Conservation (phyloP, 2,888 invertebrate genomes). For the Nysson spinosus region DNA sequence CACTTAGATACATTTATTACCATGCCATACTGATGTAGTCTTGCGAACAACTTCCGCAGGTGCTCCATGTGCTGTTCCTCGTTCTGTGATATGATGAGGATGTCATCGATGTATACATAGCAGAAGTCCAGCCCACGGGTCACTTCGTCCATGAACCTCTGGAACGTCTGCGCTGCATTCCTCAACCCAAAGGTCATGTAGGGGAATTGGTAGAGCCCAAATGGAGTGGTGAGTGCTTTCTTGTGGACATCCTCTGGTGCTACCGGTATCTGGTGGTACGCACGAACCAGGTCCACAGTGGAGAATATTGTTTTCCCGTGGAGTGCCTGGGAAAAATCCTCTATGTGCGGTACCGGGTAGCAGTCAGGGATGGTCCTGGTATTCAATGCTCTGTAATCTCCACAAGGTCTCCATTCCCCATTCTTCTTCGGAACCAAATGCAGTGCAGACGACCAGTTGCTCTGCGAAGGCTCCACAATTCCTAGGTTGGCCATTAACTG, state of each 20-base stretch:
- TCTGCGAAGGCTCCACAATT: neutral
- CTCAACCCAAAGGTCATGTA: neutral
- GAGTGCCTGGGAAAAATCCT: neutral
- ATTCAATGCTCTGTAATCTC: slow-evolving; percentile 5
- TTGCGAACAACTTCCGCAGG: neutral
- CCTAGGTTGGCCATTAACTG: neutral
- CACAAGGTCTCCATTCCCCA: slow-evolving; percentile 3
- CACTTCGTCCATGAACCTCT: neutral
- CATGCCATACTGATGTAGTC: neutral
- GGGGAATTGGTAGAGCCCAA: neutral
- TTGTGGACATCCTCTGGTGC: neutral
- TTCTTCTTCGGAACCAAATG: slow-evolving; percentile 3
- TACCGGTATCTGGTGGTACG: slow-evolving; percentile 6
- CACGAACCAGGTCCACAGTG: neutral
- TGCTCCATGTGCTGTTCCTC: neutral
- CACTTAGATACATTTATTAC: slow-evolving; percentile 7
- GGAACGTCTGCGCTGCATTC: slow-evolving; percentile 1
- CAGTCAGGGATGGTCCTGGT: neutral
- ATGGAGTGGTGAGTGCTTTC: neutral
- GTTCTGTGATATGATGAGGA: neutral
- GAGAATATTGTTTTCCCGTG: neutral
- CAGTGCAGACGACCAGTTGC: neutral
- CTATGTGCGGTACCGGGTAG: slow-evolving; percentile 1
- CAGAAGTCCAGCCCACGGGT: neutral
- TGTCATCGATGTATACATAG: slow-evolving; percentile 1